Evolutionary conservation across 2,113 vertebrate genomes (phyloP).

Genomic region (Hymenochirus boettgeri): DNA sequence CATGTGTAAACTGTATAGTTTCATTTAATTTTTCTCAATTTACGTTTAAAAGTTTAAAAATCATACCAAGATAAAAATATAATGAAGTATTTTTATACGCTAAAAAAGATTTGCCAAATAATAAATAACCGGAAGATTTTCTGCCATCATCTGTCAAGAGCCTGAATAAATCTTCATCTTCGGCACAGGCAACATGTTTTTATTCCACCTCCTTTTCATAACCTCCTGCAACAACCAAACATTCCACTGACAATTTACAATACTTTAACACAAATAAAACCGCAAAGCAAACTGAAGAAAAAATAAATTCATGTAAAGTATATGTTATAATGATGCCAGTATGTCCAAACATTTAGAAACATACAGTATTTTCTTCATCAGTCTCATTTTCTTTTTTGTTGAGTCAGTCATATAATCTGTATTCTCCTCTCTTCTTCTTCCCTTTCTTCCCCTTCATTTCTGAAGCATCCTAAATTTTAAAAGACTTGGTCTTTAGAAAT

Average conservation of each 20-base stretch:
- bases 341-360: no score
- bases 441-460: slow-evolving; percentile 96
- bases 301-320: no score
- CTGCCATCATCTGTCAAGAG: slow-evolving; percentile 98
- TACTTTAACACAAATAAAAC: no score
- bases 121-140: slow-evolving; percentile 90
- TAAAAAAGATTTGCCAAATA: no score
- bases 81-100: no score
- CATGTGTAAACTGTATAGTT: no score
- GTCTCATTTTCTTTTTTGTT: slow-evolving; percentile 98
- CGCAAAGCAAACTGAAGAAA: no score
- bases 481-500: slow-evolving; percentile 7
- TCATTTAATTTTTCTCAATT: no score
- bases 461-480: slow-evolving; percentile 81
- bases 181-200: slow-evolving; percentile 92
- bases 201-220: slow-evolving; percentile 91
- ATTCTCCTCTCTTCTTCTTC: slow-evolving; percentile 91
- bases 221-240: slow-evolving; percentile 83
- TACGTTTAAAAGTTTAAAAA: no score
- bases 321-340: no score
- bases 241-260: no score
- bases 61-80: no score
- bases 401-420: slow-evolving; percentile 96
- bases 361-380: slow-evolving; percentile 92
- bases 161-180: slow-evolving; percentile 98